phyloP scores from a whole-genome alignment of 2,113 vertebrate genomes.

The Triplophysa siluroides region DNA sequence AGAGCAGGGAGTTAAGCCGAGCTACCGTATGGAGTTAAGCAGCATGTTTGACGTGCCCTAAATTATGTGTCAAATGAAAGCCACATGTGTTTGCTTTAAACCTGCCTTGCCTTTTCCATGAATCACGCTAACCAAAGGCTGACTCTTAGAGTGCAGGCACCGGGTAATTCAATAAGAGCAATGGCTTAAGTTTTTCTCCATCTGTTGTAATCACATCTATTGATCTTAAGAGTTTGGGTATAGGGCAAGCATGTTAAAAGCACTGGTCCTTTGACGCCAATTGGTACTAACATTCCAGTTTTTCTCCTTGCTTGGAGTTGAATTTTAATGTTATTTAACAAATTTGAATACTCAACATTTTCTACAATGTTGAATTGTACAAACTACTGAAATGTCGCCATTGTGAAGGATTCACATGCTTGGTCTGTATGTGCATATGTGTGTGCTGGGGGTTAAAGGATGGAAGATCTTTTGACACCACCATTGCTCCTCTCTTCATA shows the following conservation, averaged over 20 bases:
- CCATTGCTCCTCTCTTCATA: constrained; percentile 36
- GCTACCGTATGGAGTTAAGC: constrained; percentile 23
- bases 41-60: constrained; percentile 27
- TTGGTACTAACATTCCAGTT: not conserved
- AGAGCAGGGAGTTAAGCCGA: constrained; percentile 9
- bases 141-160: not conserved
- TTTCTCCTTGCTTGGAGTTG: not conserved
- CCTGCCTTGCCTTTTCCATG: constrained; percentile 5
- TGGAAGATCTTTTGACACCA: constrained; percentile 58
- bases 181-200: constrained; percentile 33
- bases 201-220: not conserved
- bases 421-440: constrained; percentile 8
- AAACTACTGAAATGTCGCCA: too few relatives aligned
- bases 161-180: constrained; percentile 32
- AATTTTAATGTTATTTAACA: too few relatives aligned
- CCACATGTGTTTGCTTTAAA: constrained; percentile 34
- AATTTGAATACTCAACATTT: too few relatives aligned
- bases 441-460: not conserved
- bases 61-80: constrained; percentile 37
- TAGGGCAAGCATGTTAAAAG: too few relatives aligned
- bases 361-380: too few relatives aligned
- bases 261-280: too few relatives aligned
- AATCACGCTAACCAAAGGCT: constrained; percentile 4
- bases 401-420: not conserved
- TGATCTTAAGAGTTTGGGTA: too few relatives aligned